Base-by-base conservation (phyloP, 2,888 invertebrate genomes). In the Elegia similella region DNA sequence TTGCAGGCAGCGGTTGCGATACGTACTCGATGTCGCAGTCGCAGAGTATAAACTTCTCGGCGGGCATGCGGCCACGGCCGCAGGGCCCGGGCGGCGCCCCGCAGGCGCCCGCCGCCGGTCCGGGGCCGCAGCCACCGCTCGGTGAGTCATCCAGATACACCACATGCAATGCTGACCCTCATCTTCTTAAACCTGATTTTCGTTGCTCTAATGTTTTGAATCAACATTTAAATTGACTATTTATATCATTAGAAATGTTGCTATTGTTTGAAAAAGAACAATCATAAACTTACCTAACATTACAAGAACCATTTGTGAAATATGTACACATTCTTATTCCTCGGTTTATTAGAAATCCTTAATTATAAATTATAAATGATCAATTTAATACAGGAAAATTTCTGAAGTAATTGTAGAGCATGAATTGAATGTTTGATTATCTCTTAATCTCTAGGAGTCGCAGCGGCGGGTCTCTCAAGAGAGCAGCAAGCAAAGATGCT, bases 41-140 rank as follows among this genome's bases (percentile, higher is more conserved):
- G 69, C 97, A 97, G 85, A 96, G 96, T 64, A 96, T 97, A 79
- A 97, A 96, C 88, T 96, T 96, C 83, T 95, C 95, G 29, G 96
- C 96, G 77, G 95, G 95, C 74, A 86, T 95, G 80, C 90, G 94
- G 57, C 92, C 93, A 70, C 88, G 95, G 52, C 80, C 84, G 44
- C 67, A 78, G 53, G 71, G 64, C 50, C 71, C 80, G 50, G 70
- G 64, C 46, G 69, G 80, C 53, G 73, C 78, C 50, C 78, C 76
- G 56, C 70, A 70, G 62, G 56, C 70, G 66, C 42, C 71, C 57
- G 62, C 70, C 58, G 62, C 70, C 38, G 73, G 66, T 16, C 74
- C 66, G 32, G 77, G 65, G 8, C 75, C 62, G 47, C 75, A 62
- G 47, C 58, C 78, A 55, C 81, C 86, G 6, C 74, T 87, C 12